Evolutionary conservation across 1,140 invertebrate species (phyloP).

Genomic region (Andrena cerasifolii): DNA sequence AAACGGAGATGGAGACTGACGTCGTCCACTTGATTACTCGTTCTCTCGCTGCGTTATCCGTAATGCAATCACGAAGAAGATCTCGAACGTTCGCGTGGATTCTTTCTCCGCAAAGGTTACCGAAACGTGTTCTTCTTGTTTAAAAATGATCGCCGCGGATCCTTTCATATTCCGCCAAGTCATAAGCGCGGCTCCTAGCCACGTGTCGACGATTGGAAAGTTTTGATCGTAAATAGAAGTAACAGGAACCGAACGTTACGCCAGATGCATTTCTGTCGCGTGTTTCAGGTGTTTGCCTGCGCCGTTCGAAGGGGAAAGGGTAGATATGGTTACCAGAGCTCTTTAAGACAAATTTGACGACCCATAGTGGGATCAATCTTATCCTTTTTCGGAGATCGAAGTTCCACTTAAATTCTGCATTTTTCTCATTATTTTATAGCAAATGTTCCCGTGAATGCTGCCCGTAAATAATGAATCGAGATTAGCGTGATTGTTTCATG

Average conservation of each 20-base stretch:
- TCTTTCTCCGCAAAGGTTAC: conserved; percentile 53
- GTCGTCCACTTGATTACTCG: not conserved
- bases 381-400: not conserved
- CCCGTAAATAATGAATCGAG: not conserved
- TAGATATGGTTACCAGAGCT: not conserved
- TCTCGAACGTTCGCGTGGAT: conserved; percentile 32
- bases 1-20: not conserved
- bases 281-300: not conserved
- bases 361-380: not conserved
- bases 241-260: conserved; percentile 25
- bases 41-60: not conserved
- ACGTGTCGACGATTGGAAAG: conserved; percentile 45
- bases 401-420: not conserved
- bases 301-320: not conserved
- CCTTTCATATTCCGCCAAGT: conserved; percentile 23
- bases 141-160: conserved; percentile 32
- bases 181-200: conserved; percentile 1
- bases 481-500: not conserved
- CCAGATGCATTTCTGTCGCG: conserved; percentile 7
- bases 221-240: conserved; percentile 42
- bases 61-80: conserved; percentile 2
- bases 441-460: too few relatives aligned
- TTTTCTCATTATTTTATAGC: not conserved
- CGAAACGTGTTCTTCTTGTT: conserved; percentile 40
- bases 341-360: not conserved